Base-by-base conservation (phyloP, 2,888 invertebrate genomes). In the Cactoblastis cactorum region DNA sequence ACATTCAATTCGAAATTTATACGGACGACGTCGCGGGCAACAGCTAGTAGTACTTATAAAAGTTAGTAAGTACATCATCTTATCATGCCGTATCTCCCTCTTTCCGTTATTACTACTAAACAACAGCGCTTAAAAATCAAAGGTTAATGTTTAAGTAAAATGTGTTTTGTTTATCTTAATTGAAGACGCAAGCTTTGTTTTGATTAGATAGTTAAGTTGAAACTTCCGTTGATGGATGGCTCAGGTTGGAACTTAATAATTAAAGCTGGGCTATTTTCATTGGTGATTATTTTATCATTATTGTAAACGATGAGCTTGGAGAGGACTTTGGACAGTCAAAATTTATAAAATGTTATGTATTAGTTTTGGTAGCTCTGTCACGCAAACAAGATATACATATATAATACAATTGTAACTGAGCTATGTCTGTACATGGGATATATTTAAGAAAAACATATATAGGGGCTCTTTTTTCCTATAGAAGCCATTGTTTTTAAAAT, bases 121-220 rank as follows among this genome's bases (percentile, higher is more conserved):
- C n/a, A n/a, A n/a, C 28, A 22, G 55, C 43, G 24, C 15, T 43
- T 28, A 43, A 43, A 37, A 43, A 43, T 43, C 43, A 43, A 15
- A 43, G 43, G 43, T 43, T 43, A 43, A 43, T 43, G 43, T 43
- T 43, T 43, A 17, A 28, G 28, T 41, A 41, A 43, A 43, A 43
- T 32, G 28, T 43, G 28, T 43, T 43, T 43, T 43, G 43, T 43
- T 43, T 43, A 43, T 43, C 28, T 28, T 43, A 43, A 43, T 43
- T 43, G 43, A 43, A 43, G 43, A 43, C 24, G 43, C 9, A 43
- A 9, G 43, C 43, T 43, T 32, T 17, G 28, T 43, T 43, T 28
- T 43, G 43, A 43, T 43, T 43, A 43, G 28, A 43, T 43, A 43
- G 43, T 43, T 43, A 43, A 43, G 43, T 43, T 43, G 28, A 22